These are phyloP conservation scores for Cheilosia impressa DNA, from an alignment of 2,888 invertebrate genomes.

Conservation along the genomic window DNA sequence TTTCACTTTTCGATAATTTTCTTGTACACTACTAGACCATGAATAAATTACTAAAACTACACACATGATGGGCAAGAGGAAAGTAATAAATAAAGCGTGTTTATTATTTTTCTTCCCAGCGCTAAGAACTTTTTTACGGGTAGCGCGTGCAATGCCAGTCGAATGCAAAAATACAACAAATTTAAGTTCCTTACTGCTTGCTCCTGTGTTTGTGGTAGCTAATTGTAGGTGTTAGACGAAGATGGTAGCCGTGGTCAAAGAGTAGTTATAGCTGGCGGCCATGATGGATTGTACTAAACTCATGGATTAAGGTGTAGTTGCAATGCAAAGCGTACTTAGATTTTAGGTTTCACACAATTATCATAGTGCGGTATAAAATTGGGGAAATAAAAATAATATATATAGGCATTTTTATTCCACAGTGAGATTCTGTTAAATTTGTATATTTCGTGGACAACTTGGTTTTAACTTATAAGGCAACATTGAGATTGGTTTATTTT, in stretches of 20 bases:
- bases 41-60: background rate
- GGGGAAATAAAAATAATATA: no score
- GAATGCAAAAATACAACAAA: conserved; percentile 45
- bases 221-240: conserved; percentile 17
- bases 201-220: conserved; percentile 1
- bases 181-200: background rate
- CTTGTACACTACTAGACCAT: background rate
- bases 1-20: conserved; percentile 1
- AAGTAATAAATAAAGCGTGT: background rate
- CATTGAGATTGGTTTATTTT: no score
- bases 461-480: no score
- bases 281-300: conserved; percentile 7
- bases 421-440: no score
- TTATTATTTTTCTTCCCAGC: conserved; percentile 9
- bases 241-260: conserved; percentile 13
- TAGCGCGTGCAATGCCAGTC: conserved; percentile 45
- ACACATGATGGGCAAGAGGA: conserved; percentile 1
- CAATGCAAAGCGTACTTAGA: background rate
- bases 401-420: no score
- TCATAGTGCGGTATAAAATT: no score
- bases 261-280: background rate
- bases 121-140: background rate
- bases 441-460: no score
- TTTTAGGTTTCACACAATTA: no score
- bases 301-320: background rate